Evolutionary conservation across 2,888 invertebrate genomes (phyloP).

Genomic region (Ochropleura plecta): DNA sequence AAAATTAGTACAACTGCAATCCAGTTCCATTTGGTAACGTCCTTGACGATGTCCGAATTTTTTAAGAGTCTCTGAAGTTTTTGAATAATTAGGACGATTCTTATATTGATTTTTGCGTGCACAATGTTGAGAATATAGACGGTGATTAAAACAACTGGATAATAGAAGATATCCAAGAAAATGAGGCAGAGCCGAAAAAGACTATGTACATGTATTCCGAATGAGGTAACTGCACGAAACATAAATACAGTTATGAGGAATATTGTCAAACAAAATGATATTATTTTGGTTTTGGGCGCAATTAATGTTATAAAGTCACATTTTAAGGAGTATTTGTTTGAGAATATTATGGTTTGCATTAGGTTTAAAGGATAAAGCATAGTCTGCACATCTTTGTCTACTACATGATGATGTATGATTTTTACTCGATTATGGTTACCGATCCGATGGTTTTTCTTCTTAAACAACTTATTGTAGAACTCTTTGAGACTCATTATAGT

Average conservation of each 20-base stretch:
- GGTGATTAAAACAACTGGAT: not conserved
- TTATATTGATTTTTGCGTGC: not conserved
- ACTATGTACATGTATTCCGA: accelerated
- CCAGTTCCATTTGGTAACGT: conserved; percentile 21
- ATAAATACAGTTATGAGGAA: not conserved
- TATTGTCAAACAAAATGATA: conserved; percentile 15
- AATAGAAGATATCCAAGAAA: not conserved
- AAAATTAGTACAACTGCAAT: conserved; percentile 14
- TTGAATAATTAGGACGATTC: not conserved
- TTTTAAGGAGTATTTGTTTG: conserved; percentile 18
- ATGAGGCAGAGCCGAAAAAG: not conserved
- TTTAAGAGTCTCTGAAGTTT: not conserved
- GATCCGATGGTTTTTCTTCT: not conserved
- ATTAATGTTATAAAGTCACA: not conserved
- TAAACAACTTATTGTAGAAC: conserved; percentile 4
- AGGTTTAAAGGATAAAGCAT: conserved; percentile 13
- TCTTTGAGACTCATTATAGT: conserved; percentile 1
- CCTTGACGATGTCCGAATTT: not conserved
- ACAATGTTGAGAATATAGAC: conserved; percentile 14
- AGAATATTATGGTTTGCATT: conserved; percentile 13
- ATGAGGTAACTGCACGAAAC: accelerated
- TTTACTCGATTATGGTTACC: not conserved
- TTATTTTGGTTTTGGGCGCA: not conserved
- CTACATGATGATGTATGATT: not conserved
- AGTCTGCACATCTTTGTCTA: conserved; percentile 22